Percentiles rank a stretch among this genome's conserved stretches.
These are phyloP conservation scores for Diloba caeruleocephala DNA, from an alignment of 2,888 invertebrate species.

Conservation along the genomic window DNA sequence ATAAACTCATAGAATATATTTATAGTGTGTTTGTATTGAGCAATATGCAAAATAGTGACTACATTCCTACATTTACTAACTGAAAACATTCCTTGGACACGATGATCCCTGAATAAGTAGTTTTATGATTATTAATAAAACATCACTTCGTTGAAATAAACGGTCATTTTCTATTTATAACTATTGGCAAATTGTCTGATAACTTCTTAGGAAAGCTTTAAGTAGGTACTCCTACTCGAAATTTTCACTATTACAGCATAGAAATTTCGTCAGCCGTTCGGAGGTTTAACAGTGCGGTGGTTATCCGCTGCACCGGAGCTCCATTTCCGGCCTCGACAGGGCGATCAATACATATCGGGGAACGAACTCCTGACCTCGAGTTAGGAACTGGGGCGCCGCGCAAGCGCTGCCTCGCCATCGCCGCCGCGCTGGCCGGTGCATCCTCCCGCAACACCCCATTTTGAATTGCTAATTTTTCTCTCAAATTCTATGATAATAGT, in stretches of 20 bases:
- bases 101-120: too few species aligned
- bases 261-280: slow-evolving; percentile 20
- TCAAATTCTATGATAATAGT: slow-evolving; percentile 28
- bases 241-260: slow-evolving; percentile 4
- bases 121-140: too few species aligned
- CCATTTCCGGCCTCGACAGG: slow-evolving; percentile 80
- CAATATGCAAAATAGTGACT: too few species aligned
- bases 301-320: slow-evolving; percentile 79
- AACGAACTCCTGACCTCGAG: slow-evolving; percentile 87
- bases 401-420: slow-evolving; percentile 75
- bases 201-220: too few species aligned
- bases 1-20: too few species aligned
- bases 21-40: too few species aligned
- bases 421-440: slow-evolving; percentile 69
- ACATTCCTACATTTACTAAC: too few species aligned
- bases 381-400: slow-evolving; percentile 84
- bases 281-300: slow-evolving; percentile 68
- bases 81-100: too few species aligned
- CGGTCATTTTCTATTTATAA: too few species aligned
- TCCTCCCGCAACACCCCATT: slow-evolving; percentile 70
- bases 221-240: too few species aligned
- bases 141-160: too few species aligned
- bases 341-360: slow-evolving; percentile 86
- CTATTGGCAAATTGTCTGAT: too few species aligned
- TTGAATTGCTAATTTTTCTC: slow-evolving; percentile 77